phyloP scores from a whole-genome alignment of 2,888 invertebrate species.

The Drosophila quasianomalipes region DNA sequence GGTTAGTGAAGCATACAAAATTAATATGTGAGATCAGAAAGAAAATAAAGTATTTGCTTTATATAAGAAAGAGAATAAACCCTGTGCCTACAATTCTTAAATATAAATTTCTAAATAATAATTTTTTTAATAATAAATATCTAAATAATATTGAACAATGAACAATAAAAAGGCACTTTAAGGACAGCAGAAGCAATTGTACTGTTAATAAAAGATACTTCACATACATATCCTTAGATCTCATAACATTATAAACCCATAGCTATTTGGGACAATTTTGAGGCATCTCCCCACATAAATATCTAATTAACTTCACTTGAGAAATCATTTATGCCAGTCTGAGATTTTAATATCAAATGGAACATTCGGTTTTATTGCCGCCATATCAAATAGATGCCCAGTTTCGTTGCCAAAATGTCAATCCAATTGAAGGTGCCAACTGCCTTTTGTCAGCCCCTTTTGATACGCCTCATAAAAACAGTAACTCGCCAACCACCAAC shows the following conservation, averaged over 20 bases:
- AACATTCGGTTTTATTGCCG: conserved; percentile 41
- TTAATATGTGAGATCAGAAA: too few relatives aligned
- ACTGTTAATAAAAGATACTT: background rate
- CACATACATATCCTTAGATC: background rate
- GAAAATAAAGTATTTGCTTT: background rate
- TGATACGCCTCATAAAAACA: conserved; percentile 71
- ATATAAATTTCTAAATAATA: too few relatives aligned
- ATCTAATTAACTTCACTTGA: conserved; percentile 28
- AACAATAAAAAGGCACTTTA: background rate
- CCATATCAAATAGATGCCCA: conserved; percentile 48
- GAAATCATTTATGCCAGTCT: background rate
- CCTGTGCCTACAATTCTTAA: background rate
- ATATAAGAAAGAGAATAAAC: background rate
- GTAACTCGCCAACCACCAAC: conserved; percentile 27
- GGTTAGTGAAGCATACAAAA: conserved; percentile 4
- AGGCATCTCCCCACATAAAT: conserved; percentile 14
- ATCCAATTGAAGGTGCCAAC: conserved; percentile 46
- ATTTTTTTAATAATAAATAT: too few relatives aligned
- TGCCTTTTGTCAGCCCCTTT: conserved; percentile 52
- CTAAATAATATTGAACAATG: background rate
- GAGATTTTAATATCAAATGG: conserved; percentile 11
- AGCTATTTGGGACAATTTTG: background rate
- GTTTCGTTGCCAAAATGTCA: conserved; percentile 33
- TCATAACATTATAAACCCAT: background rate
- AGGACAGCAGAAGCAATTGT: background rate